These are phyloP conservation scores for Apantesis nais DNA, from an alignment of 2,888 invertebrate genomes.

Conservation along the genomic window DNA sequence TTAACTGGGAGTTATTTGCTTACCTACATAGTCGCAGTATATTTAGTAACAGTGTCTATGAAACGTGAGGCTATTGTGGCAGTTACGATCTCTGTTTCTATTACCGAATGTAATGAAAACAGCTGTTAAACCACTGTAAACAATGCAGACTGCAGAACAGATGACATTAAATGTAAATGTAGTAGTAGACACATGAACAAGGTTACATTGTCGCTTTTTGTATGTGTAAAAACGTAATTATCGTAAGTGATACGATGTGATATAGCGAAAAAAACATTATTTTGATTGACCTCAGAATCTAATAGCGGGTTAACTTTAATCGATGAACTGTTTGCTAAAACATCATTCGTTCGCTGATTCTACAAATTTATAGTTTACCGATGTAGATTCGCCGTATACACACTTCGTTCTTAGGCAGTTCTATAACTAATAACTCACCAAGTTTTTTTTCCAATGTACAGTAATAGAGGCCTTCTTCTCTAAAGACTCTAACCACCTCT, in stretches of 20 bases:
- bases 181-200: neutral
- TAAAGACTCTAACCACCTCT: no score
- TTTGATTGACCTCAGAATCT: no score
- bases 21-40: conserved; percentile 23
- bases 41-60: conserved; percentile 21
- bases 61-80: conserved; percentile 25
- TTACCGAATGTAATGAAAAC: conserved; percentile 18
- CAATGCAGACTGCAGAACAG: neutral
- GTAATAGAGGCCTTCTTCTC: no score
- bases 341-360: no score
- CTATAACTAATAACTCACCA: no score
- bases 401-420: no score
- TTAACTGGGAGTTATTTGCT: conserved; percentile 10
- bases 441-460: no score
- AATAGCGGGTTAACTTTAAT: no score
- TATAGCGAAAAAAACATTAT: neutral
- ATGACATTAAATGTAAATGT: neutral
- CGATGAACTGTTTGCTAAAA: no score
- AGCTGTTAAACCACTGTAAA: neutral
- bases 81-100: conserved; percentile 27
- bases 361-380: no score
- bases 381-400: no score
- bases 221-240: neutral
- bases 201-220: neutral
- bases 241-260: neutral